phyloP scores from a whole-genome alignment of 2,888 invertebrate species.

The Alsophila aescularia region DNA sequence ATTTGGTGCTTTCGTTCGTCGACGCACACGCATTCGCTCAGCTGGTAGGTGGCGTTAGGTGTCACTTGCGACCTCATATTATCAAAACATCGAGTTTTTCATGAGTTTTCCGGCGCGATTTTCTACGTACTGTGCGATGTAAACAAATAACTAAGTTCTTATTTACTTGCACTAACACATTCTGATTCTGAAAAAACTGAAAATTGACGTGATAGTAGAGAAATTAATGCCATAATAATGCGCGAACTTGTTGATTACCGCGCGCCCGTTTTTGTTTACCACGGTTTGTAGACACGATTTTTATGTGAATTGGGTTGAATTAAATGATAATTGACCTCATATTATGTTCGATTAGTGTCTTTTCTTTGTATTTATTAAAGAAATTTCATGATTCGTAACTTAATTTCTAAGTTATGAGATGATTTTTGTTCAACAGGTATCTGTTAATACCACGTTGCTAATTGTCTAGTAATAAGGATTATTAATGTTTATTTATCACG shows the following conservation, averaged over 20 bases:
- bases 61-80: constrained; percentile 66
- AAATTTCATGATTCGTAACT: constrained; percentile 27
- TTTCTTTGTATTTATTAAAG: constrained; percentile 34
- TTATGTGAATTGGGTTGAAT: constrained; percentile 53
- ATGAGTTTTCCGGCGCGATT: constrained; percentile 82
- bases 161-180: constrained; percentile 43
- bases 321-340: constrained; percentile 40
- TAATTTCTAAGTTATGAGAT: constrained; percentile 36
- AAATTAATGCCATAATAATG: constrained; percentile 62
- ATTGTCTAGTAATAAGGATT: constrained; percentile 41
- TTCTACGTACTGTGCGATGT: constrained; percentile 62
- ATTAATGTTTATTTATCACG: constrained; percentile 47
- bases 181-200: constrained; percentile 38
- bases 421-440: constrained; percentile 43
- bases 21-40: constrained; percentile 83
- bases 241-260: constrained; percentile 70
- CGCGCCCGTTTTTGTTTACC: constrained; percentile 73
- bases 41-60: constrained; percentile 84
- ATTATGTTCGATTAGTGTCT: constrained; percentile 37
- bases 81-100: constrained; percentile 82
- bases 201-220: constrained; percentile 34
- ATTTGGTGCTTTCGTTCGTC: constrained; percentile 84
- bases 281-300: constrained; percentile 58
- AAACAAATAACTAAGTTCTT: constrained; percentile 54
- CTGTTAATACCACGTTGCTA: constrained; percentile 52